Conservation (phyloP, 2,797 vertebrate species). For the Tapirus indicus region DNA sequence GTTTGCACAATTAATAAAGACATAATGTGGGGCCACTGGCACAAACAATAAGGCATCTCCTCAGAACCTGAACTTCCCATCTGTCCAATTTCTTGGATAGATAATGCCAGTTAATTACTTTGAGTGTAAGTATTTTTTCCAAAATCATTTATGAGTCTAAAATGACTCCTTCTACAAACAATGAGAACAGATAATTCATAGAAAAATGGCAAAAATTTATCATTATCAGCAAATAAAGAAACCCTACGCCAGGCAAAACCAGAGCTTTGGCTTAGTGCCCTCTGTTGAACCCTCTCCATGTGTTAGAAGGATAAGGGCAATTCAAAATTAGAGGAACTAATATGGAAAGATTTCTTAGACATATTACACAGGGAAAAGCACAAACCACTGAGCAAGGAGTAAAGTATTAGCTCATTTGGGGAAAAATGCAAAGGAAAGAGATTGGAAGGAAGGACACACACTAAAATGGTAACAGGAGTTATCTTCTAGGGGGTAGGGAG, state of each 20-base stretch:
- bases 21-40: background rate
- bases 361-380: background rate
- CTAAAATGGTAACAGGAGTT: background rate
- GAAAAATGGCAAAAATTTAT: background rate
- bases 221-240: slow-evolving; percentile 22
- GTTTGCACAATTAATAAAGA: background rate
- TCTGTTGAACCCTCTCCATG: background rate
- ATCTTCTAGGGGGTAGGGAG: too few species aligned
- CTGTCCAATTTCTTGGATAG: background rate
- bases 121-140: background rate
- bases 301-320: background rate
- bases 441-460: background rate
- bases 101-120: background rate
- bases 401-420: background rate
- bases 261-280: background rate
- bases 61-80: background rate
- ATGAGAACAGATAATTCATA: background rate
- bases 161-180: background rate
- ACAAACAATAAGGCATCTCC: background rate
- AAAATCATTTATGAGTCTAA: background rate
- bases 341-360: background rate
- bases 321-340: background rate
- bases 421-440: background rate
- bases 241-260: background rate
- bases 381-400: background rate